Percentiles rank a stretch among this genome's conserved stretches.
Conservation (phyloP, 2,113 vertebrate species). For the Poicephalus gulielmi region DNA sequence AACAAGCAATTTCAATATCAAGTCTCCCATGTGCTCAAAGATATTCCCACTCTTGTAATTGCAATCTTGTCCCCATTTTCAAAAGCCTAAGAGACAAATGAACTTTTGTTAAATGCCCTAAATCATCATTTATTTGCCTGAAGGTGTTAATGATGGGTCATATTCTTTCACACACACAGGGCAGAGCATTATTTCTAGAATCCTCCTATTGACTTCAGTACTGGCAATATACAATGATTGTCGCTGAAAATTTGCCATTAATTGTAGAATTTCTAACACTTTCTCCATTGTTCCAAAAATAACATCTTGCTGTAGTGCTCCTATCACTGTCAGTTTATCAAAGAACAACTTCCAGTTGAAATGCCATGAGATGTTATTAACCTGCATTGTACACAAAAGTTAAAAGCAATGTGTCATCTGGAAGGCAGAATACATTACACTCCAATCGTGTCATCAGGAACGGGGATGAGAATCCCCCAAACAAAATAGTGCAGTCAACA, state of each 20-base stretch:
- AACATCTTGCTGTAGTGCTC: background rate
- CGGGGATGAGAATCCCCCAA: background rate
- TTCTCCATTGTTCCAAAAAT: background rate
- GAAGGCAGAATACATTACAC: background rate
- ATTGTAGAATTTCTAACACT: background rate
- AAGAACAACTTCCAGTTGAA: background rate
- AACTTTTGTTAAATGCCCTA: background rate
- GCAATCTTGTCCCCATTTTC: conserved; percentile 2
- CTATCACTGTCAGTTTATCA: background rate
- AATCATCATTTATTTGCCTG: conserved; percentile 6
- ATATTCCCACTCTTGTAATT: background rate
- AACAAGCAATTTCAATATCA: background rate
- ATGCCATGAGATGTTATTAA: background rate
- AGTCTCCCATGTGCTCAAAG: background rate
- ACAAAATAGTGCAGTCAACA: background rate
- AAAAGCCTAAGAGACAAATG: conserved; percentile 16
- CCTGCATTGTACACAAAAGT: background rate
- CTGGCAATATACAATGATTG: background rate
- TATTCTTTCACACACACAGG: background rate
- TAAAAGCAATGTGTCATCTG: conserved; percentile 3
- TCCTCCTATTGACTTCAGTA: background rate
- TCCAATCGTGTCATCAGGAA: background rate
- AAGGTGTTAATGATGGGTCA: background rate
- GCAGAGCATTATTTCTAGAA: background rate
- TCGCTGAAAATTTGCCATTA: conserved; percentile 7